Percentiles rank a stretch among this genome's conserved stretches.
These are phyloP conservation scores for Cladorhizidae sp. DNA, from an alignment of 37 sponge, comb jelly and placozoan species.

Conservation along the genomic window DNA sequence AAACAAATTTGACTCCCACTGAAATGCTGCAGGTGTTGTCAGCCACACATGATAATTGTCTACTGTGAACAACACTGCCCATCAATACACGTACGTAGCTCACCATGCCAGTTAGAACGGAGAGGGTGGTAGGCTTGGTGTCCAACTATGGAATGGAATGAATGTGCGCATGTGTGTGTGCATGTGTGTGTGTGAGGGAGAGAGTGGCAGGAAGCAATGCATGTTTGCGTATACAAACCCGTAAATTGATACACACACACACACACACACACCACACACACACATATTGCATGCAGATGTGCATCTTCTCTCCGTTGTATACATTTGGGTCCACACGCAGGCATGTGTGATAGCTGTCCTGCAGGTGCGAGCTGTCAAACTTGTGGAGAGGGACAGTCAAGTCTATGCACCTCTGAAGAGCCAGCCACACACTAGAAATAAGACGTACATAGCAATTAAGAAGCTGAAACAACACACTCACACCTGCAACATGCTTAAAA, in stretches of 20 bases:
- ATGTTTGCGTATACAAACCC: no score
- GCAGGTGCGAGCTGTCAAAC: constrained; percentile 49
- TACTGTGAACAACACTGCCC: no score
- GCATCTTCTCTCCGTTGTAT: neutral
- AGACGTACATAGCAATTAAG: no score
- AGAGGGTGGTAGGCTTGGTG: neutral
- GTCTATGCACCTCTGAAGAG: constrained; percentile 36
- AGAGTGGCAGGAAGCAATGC: no score
- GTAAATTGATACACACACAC: neutral
- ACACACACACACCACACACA: no score
- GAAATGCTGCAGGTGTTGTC: no score
- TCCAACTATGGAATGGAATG: constrained; percentile 9
- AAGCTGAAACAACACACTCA: no score
- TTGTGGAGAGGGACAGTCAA: constrained; percentile 54
- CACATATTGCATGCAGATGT: no score
- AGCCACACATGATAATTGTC: no score
- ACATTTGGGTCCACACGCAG: constrained; percentile 69
- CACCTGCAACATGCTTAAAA: no score
- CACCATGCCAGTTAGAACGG: constrained; percentile 24
- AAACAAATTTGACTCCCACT: no score
- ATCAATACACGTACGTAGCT: neutral
- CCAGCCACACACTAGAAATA: constrained; percentile 28
- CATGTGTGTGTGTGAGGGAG: neutral
- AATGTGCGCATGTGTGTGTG: neutral
- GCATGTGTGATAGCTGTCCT: constrained; percentile 31